phyloP scores from a whole-genome alignment of 2,888 invertebrate genomes.

The Apamea anceps region DNA sequence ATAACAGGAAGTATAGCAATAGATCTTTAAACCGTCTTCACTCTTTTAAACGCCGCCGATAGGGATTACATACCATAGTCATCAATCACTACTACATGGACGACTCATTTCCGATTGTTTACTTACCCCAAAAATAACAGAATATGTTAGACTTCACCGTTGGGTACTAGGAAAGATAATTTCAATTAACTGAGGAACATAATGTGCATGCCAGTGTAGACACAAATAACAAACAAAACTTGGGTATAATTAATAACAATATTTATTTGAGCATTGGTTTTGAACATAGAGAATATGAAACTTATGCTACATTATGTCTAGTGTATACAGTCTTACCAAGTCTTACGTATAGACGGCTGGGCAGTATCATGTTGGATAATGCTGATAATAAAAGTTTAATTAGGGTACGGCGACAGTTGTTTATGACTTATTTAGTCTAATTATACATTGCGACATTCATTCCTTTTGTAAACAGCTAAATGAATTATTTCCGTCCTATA shows the following conservation, averaged over 20 bases:
- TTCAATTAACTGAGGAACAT: not conserved
- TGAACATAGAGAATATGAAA: constrained; percentile 50
- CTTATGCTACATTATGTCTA: constrained; percentile 60
- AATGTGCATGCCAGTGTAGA: not conserved
- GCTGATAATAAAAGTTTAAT: constrained; percentile 39
- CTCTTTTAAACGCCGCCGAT: not conserved
- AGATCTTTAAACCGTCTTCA: constrained; percentile 20
- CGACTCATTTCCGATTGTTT: constrained; percentile 23
- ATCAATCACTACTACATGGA: constrained; percentile 30
- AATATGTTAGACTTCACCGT: constrained; percentile 13
- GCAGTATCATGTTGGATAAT: constrained; percentile 40
- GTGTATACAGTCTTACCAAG: constrained; percentile 52
- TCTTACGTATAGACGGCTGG: constrained; percentile 41
- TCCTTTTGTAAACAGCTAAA: constrained; percentile 26
- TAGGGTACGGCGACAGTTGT: constrained; percentile 10
- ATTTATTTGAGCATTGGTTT: constrained; percentile 71
- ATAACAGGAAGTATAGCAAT: constrained; percentile 29
- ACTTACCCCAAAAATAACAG: constrained; percentile 23
- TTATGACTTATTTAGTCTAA: constrained; percentile 36
- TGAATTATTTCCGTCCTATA: constrained; percentile 24
- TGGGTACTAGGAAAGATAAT: constrained; percentile 11
- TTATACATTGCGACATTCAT: constrained; percentile 12
- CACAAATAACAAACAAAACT: constrained; percentile 18
- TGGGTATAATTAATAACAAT: constrained; percentile 40
- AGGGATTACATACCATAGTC: constrained; percentile 6